Evolutionary conservation across 2,113 vertebrate species (phyloP), one percentile per base, ranked within the genome.

Genomic region (Nyctibius bracteatus): DNA sequence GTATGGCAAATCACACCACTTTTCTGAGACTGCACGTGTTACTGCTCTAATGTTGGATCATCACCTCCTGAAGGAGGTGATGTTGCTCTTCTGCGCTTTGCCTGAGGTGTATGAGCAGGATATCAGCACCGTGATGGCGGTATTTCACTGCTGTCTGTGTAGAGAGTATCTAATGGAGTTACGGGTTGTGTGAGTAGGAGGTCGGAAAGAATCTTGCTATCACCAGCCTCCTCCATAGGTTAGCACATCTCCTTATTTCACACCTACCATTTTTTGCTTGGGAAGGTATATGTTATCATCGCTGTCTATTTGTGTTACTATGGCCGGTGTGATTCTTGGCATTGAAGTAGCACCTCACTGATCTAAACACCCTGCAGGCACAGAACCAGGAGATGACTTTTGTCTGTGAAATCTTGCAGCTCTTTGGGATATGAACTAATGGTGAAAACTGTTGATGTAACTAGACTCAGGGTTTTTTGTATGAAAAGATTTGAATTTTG

Each of bases 1-100:
- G 8, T 8, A 15, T 10, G 9, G 30, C 49, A 24, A 37, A 3
- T 49, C 9, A 22, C 0, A 1, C 10, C 4, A 2, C 35, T 47
- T n/a, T 20, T 35, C 51, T 27, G 33, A 84, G 55, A 31, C 31
- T 44, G 41, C 44, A 23, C 9, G 1, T 2, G 1, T 71, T 35
- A 14, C 31, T 62, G 57, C 28, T 51, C 33, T 46, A 12, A 8
- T 18, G 6, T 12, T 84, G 81, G 71, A 31, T 43, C 44, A 7
- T 59, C 11, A 4, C n/a, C 61, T 65, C 18, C 21, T 23, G 35
- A 47, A 74, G 35, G 10, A 74, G 82, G 25, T 68, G 55, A 13
- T 0, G 2, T 22, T 47, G 43, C 43, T 39, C 31, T 43, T 70
- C 41, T 62, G 63, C 3, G 4, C 5, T 77, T 77, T 28, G 6